Conservation (phyloP, 2,888 invertebrate species). For the Drosophila pegasa region DNA sequence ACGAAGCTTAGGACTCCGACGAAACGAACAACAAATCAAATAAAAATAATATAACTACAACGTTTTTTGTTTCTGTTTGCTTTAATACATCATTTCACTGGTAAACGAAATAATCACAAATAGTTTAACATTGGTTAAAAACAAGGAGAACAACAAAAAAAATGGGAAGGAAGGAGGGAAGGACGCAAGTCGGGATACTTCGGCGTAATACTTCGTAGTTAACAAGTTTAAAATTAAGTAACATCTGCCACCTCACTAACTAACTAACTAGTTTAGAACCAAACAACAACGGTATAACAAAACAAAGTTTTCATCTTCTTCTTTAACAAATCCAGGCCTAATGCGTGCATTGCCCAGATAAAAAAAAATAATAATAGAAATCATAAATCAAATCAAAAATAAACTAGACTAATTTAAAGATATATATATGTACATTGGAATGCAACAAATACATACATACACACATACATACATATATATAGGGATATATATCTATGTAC, state of each 20-base stretch:
- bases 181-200: constrained; percentile 6
- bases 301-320: too few species aligned
- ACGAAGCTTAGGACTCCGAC: too few species aligned
- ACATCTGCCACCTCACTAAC: constrained; percentile 35
- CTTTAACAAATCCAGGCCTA: not conserved
- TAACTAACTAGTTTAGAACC: constrained; percentile 21
- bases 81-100: constrained; percentile 38
- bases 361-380: too few species aligned
- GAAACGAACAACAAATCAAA: constrained; percentile 18
- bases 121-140: constrained; percentile 11
- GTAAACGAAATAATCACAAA: constrained; percentile 31
- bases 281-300: constrained; percentile 22
- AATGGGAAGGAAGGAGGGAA: not conserved
- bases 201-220: constrained; percentile 3
- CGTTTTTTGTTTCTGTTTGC: constrained; percentile 37
- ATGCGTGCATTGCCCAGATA: not conserved
- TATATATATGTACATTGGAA: constrained; percentile 7
- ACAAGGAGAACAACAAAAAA: not conserved
- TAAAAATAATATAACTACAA: constrained; percentile 19
- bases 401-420: constrained; percentile 3
- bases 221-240: constrained; percentile 31
- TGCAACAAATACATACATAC: not conserved
- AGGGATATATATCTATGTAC: not conserved
- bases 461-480: not conserved
- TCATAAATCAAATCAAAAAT: not conserved